Conservation (phyloP, 2,888 invertebrate species). For the Melanotus villosus region DNA sequence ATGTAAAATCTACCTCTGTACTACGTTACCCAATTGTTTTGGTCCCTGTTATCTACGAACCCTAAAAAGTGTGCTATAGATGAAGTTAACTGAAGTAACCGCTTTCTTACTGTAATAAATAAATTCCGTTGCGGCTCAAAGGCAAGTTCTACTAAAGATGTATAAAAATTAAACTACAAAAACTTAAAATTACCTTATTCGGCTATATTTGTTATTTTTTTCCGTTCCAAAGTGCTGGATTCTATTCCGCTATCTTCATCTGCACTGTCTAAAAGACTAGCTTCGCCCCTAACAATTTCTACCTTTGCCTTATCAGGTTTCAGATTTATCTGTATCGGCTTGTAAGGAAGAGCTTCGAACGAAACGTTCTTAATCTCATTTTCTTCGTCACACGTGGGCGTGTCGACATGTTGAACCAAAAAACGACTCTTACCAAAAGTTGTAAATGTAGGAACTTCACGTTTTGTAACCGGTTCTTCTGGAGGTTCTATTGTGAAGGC, state of each 20-base stretch:
- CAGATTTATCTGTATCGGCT: conserved; percentile 62
- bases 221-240: conserved; percentile 75
- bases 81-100: not conserved
- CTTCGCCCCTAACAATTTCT: conserved; percentile 69
- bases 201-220: conserved; percentile 29
- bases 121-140: not conserved
- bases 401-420: conserved; percentile 67
- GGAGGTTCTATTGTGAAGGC: conserved; percentile 67
- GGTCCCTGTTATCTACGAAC: conserved; percentile 1
- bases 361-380: conserved; percentile 63
- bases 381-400: conserved; percentile 60
- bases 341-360: conserved; percentile 66
- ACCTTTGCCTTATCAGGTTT: conserved; percentile 51
- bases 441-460: conserved; percentile 72
- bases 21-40: not conserved
- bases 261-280: conserved; percentile 75
- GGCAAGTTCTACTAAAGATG: not conserved
- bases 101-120: not conserved
- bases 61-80: not conserved
- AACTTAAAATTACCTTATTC: conserved; percentile 25
- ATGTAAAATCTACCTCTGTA: no score
- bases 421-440: conserved; percentile 73
- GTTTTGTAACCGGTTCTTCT: conserved; percentile 69
- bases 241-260: conserved; percentile 79
- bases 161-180: conserved; percentile 11